phyloP scores from a whole-genome alignment of 2,888 invertebrate genomes.

The Scaeva pyrastri region DNA sequence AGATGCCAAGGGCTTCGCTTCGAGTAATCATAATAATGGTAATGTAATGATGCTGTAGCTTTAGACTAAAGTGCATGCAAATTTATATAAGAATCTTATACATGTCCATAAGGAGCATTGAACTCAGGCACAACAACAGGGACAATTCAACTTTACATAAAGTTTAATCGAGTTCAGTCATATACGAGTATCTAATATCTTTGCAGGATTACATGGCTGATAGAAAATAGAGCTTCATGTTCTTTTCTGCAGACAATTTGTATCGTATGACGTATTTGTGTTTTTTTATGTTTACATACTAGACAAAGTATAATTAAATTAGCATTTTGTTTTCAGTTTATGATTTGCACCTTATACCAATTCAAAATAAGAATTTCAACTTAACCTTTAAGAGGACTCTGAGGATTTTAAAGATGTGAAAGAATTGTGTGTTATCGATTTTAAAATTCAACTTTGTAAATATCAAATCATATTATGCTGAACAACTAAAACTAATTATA shows the following conservation, averaged over 20 bases:
- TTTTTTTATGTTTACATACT: background rate
- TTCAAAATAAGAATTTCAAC: too few species aligned
- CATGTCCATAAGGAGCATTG: background rate
- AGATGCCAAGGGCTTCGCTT: background rate
- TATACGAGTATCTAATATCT: background rate
- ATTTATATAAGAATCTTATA: background rate
- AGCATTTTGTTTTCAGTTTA: too few species aligned
- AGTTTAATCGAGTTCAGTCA: slow-evolving; percentile 10
- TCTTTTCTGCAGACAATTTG: background rate
- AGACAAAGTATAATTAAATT: too few species aligned
- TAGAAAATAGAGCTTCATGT: background rate
- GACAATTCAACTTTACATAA: slow-evolving; percentile 5
- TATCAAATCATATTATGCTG: too few species aligned
- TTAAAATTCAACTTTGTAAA: too few species aligned
- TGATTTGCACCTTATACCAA: too few species aligned
- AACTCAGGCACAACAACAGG: background rate
- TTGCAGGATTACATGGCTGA: slow-evolving; percentile 6
- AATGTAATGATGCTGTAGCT: background rate
- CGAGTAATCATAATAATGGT: background rate
- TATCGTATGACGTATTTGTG: background rate
- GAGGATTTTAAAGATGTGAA: too few species aligned
- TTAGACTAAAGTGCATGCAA: background rate
- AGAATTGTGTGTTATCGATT: too few species aligned
- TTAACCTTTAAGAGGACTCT: too few species aligned
- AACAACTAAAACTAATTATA: too few species aligned